A percentile compares a stretch with the other conserved stretches of the same genome.
These are phyloP conservation scores for Agrotis clavis DNA, from an alignment of 2,888 invertebrate genomes.

Conservation along the genomic window DNA sequence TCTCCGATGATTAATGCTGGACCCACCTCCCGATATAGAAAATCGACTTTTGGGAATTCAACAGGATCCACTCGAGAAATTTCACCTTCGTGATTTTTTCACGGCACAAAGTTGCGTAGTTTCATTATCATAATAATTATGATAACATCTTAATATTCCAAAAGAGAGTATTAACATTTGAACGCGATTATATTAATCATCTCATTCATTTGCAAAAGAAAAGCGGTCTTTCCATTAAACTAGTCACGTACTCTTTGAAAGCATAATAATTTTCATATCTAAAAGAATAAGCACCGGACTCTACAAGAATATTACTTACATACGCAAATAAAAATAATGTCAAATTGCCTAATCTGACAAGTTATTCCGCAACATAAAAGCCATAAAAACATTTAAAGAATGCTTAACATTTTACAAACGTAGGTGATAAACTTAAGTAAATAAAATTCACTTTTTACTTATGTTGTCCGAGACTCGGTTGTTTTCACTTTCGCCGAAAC, in stretches of 20 bases:
- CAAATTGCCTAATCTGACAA: constrained; percentile 13
- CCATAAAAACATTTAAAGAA: constrained; percentile 38
- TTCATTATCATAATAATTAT: constrained; percentile 22
- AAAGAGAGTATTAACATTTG: constrained; percentile 7
- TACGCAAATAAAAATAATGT: constrained; percentile 15
- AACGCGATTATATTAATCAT: neutral
- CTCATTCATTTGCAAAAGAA: neutral
- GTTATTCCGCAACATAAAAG: constrained; percentile 33
- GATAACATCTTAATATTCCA: constrained; percentile 33
- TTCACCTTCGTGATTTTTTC: constrained; percentile 40
- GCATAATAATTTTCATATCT: neutral
- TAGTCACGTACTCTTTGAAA: neutral
- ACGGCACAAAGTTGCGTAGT: neutral
- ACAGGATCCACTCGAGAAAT: constrained; percentile 25
- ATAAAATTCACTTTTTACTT: constrained; percentile 69
- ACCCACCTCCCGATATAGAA: constrained; percentile 53
- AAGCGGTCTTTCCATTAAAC: neutral
- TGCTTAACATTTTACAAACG: constrained; percentile 41
- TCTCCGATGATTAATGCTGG: constrained; percentile 52
- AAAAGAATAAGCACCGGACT: constrained; percentile 8
- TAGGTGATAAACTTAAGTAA: constrained; percentile 54
- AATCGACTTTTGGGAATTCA: constrained; percentile 51
- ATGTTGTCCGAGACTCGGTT: constrained; percentile 34
- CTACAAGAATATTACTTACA: constrained; percentile 10
- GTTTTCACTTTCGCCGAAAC: constrained; percentile 76